Percentiles rank a stretch among this genome's conserved stretches.
Evolutionary conservation across 2,113 vertebrate species (phyloP).

Genomic region (Alligator mississippiensis): DNA sequence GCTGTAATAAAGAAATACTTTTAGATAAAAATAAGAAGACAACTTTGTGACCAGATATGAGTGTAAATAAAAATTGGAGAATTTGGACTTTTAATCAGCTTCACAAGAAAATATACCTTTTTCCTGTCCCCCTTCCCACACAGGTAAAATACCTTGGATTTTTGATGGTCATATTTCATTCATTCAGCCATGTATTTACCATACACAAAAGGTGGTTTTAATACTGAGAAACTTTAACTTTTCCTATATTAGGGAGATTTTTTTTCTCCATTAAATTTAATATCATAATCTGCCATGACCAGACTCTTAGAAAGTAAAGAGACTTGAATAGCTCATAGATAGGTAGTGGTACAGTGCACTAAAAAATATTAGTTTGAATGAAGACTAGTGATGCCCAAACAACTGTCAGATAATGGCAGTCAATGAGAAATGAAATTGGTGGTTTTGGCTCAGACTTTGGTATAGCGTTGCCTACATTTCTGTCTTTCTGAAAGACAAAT

Average conservation of each 20-base stretch:
- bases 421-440: not conserved
- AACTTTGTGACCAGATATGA: constrained; percentile 20
- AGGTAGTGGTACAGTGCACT: not conserved
- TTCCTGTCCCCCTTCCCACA: not conserved
- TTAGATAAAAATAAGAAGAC: not conserved
- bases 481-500: not conserved
- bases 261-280: not conserved
- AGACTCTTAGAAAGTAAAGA: not conserved
- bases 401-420: not conserved
- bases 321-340: not conserved
- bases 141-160: not conserved
- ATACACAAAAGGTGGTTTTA: not conserved
- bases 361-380: not conserved
- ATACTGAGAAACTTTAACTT: constrained; percentile 17
- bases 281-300: not conserved
- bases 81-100: constrained; percentile 31
- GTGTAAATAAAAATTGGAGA: not conserved
- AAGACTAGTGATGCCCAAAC: not conserved
- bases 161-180: constrained; percentile 37
- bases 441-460: not conserved
- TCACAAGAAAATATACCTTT: not conserved
- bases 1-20: constrained; percentile 5
- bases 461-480: not conserved
- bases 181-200: not conserved
- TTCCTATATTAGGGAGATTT: not conserved